A percentile compares a stretch with the other conserved stretches of the same genome.
Conservation (phyloP, 37 sponge, comb jelly and placozoan species). For the Axinella damicornis region DNA sequence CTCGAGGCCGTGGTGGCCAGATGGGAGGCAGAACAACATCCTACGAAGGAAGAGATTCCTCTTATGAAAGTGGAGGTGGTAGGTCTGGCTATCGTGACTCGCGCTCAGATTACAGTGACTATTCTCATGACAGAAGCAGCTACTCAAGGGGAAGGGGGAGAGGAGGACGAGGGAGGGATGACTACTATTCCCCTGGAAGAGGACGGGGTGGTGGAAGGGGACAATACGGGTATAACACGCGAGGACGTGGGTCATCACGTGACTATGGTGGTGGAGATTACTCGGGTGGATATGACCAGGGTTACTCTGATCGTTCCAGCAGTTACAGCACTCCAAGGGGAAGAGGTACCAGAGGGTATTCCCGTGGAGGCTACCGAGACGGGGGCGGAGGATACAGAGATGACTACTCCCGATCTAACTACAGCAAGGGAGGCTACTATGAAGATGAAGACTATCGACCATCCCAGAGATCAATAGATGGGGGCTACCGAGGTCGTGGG, state of each 20-base stretch:
- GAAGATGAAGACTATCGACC: no score
- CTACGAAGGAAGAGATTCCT: conserved; percentile 6
- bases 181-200: background rate
- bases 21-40: background rate
- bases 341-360: background rate
- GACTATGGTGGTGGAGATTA: conserved; percentile 6
- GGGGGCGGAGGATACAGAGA: conserved; percentile 1
- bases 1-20: background rate
- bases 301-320: background rate
- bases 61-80: background rate
- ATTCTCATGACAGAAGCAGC: no score
- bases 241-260: background rate
- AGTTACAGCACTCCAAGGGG: background rate
- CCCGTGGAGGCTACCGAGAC: background rate
- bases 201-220: background rate
- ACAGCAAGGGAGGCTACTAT: background rate
- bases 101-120: no score
- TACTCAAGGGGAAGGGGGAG: background rate
- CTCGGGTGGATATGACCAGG: background rate
- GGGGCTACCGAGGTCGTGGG: conserved; percentile 19
- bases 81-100: background rate
- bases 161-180: conserved; percentile 8
- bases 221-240: background rate
- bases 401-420: background rate
- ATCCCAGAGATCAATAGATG: background rate